Base-by-base conservation (phyloP, 2,113 vertebrate species). In the Phaethon lepturus region DNA sequence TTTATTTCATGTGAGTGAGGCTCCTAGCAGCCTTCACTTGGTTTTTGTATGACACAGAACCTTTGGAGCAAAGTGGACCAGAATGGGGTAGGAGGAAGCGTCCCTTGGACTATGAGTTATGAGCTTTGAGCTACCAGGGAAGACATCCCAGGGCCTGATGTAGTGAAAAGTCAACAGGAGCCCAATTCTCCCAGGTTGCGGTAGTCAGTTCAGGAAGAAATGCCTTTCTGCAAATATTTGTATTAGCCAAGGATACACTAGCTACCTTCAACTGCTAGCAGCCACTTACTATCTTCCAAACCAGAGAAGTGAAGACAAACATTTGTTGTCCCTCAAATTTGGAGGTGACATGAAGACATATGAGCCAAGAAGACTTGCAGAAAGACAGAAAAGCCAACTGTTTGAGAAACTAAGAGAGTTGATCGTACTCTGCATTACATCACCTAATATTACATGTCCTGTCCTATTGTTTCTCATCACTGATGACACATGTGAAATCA, bases 101-200 rank as follows among this genome's bases (percentile, higher is more conserved):
- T 55, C 26, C 24, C 17, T 55, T 25, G 9, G 9, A 66, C 64
- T 74, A 18, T 22, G 12, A 45, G 18, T 50, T 74, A 42, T 4
- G 10, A 44, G 25, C 5, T 53, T 72, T 19, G 5, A 63, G 23
- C 58, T 40, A 72, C 29, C 13, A 25, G 14, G 18, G 59, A 74
- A 86, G 8, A 49, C 2, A 55, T 64, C 31, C 20, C 26, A 49
- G 11, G 11, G 31, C 20, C 35, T 20, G 9, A 26, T 38, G 20
- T 5, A 78, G 6, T 42, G 33, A 71, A 71, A 25, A 60, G 17
- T 44, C 42, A 85, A n/a, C 11, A 75, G 28, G 2, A 92, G 3
- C 2, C 13, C 2, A 25, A 1, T 38, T 88, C 3, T 25, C n/a
- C 20, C 58, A 79, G 22, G 22, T 2, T 0, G 0, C 4, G 10